Conservation (phyloP, 1,140 invertebrate genomes). For the Frieseomelitta varia region DNA sequence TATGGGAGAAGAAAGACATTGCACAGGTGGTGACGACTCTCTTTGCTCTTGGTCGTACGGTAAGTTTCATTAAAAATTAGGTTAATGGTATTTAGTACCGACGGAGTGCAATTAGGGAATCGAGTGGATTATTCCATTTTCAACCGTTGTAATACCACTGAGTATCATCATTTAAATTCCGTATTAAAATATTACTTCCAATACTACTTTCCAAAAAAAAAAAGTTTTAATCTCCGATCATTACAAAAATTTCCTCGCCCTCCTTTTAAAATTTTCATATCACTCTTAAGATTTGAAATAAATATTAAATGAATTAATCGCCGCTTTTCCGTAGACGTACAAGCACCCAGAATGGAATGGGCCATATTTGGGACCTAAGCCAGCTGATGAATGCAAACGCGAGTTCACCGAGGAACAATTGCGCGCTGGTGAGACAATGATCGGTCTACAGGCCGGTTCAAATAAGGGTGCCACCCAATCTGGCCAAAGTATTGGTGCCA, state of each 20-base stretch:
- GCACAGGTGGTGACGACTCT: conserved; percentile 93
- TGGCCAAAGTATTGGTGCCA: conserved; percentile 95
- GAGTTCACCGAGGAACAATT: conserved; percentile 95
- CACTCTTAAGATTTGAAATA: too few relatives aligned
- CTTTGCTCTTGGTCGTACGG: conserved; percentile 93
- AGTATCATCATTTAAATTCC: too few relatives aligned
- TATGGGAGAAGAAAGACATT: conserved; percentile 97
- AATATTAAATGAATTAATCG: not conserved
- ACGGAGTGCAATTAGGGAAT: not conserved
- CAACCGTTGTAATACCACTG: too few relatives aligned
- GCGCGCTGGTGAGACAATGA: conserved; percentile 91
- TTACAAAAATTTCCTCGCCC: too few relatives aligned
- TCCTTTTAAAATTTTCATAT: too few relatives aligned
- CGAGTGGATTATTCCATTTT: not conserved
- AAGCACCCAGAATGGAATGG: conserved; percentile 93
- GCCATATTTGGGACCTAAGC: conserved; percentile 92
- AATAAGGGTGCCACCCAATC: conserved; percentile 95
- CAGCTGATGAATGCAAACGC: conserved; percentile 92
- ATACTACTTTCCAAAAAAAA: too few relatives aligned
- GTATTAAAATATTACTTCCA: too few relatives aligned
- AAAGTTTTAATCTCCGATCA: too few relatives aligned
- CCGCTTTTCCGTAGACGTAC: conserved; percentile 84
- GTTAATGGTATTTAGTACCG: too few relatives aligned
- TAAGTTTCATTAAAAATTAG: conserved; percentile 79
- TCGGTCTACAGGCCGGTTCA: conserved; percentile 95